These are phyloP conservation scores for Lagocephalus sceleratus DNA, from an alignment of 2,797 vertebrate species.

Conservation along the genomic window DNA sequence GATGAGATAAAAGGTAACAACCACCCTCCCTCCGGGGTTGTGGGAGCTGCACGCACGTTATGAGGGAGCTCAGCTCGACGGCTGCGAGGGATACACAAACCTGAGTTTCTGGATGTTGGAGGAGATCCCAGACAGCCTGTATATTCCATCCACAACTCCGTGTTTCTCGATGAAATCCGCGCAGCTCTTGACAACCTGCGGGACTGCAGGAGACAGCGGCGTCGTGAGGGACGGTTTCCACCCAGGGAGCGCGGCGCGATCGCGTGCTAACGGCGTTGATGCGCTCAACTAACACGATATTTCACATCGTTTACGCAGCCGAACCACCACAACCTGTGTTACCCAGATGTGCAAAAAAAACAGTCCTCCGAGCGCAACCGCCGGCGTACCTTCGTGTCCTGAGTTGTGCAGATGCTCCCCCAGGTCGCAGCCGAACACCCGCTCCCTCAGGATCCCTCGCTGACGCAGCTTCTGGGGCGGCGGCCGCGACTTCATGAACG, in stretches of 20 bases:
- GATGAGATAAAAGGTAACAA: too few species aligned
- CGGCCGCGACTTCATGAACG: constrained; percentile 98
- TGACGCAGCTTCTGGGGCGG: constrained; percentile 97
- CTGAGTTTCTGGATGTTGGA: constrained; percentile 98
- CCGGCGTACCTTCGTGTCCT: constrained; percentile 81
- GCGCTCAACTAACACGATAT: too few species aligned
- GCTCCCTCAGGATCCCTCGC: constrained; percentile 92
- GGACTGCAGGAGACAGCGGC: constrained; percentile 74
- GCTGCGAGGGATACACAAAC: constrained; percentile 61
- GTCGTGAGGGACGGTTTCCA: background rate
- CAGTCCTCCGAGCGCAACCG: background rate
- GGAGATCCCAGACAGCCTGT: constrained; percentile 94
- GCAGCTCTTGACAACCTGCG: constrained; percentile 96
- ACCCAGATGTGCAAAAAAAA: background rate
- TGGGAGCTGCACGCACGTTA: background rate
- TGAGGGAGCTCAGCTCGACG: background rate
- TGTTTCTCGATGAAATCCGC: constrained; percentile 95
- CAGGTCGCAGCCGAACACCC: constrained; percentile 96
- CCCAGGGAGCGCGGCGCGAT: background rate
- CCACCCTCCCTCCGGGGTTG: too few species aligned
- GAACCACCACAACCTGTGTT: too few species aligned
- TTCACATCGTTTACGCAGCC: too few species aligned
- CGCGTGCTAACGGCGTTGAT: too few species aligned
- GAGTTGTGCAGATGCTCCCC: constrained; percentile 97
- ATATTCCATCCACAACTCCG: constrained; percentile 97